Evolutionary conservation across 1,140 invertebrate genomes (phyloP).

Genomic region (Thrips palmi): DNA sequence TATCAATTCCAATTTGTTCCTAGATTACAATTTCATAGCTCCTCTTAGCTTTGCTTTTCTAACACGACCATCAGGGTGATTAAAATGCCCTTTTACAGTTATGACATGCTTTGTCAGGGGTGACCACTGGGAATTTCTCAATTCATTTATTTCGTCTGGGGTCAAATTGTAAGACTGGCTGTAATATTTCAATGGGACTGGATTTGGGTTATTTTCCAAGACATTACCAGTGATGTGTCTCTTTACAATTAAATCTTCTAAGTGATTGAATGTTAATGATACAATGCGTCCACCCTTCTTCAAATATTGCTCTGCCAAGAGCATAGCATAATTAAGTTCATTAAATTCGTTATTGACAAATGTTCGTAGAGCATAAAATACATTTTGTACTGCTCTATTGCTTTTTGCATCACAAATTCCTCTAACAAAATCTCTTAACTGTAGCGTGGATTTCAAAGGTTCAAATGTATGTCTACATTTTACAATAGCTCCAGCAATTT

Average conservation of each 20-base stretch:
- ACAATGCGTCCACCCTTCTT: constrained; percentile 58
- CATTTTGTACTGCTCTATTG: constrained; percentile 32
- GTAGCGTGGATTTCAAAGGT: constrained; percentile 59
- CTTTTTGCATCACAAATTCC: constrained; percentile 36
- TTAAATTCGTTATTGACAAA: constrained; percentile 97
- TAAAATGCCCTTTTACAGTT: constrained; percentile 48
- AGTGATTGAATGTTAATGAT: constrained; percentile 76
- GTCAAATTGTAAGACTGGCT: constrained; percentile 26
- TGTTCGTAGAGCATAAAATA: constrained; percentile 86
- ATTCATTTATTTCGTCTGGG: constrained; percentile 32
- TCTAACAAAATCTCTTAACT: constrained; percentile 63
- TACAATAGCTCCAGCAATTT: constrained; percentile 74
- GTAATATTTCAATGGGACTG: constrained; percentile 42
- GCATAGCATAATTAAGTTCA: constrained; percentile 79
- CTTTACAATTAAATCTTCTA: constrained; percentile 93
- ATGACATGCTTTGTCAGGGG: constrained; percentile 67
- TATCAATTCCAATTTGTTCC: too few species aligned
- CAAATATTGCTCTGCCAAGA: constrained; percentile 57
- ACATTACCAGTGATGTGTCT: constrained; percentile 66
- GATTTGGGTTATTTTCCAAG: constrained; percentile 32
- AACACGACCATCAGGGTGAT: constrained; percentile 60
- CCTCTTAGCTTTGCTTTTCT: constrained; percentile 77
- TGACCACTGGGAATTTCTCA: constrained; percentile 49
- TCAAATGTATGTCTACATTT: constrained; percentile 70
- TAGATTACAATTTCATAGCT: constrained; percentile 50